Conservation (phyloP, 2,797 vertebrate genomes). For the Ceryle rudis region DNA sequence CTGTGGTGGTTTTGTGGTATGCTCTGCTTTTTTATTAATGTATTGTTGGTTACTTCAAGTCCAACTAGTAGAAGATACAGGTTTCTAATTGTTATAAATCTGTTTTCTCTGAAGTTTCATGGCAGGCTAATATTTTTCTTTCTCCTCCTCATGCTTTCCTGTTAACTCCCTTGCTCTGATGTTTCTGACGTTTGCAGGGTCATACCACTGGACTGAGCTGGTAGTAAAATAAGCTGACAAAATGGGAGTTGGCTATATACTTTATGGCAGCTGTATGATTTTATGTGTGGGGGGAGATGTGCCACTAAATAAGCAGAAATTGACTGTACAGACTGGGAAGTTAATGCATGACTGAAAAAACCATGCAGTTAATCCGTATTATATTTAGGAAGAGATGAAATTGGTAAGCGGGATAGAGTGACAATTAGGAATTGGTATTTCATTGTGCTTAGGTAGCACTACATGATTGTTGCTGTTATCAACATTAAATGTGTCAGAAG, state of each 20-base stretch:
- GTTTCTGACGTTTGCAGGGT: not conserved
- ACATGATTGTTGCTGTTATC: not conserved
- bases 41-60: not conserved
- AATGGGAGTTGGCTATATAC: not conserved
- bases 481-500: not conserved
- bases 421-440: not conserved
- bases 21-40: rapidly evolving
- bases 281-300: not conserved
- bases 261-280: not conserved
- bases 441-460: not conserved
- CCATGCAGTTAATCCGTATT: not conserved
- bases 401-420: not conserved
- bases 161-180: not conserved
- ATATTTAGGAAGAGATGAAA: not conserved
- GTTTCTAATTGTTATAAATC: not conserved
- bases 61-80: not conserved
- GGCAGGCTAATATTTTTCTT: not conserved
- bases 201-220: not conserved
- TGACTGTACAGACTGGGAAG: not conserved
- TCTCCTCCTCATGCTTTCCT: not conserved
- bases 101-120: not conserved
- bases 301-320: not conserved
- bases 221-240: not conserved
- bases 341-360: not conserved
- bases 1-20: not conserved